Evolutionary conservation across 1,140 invertebrate species (phyloP), one percentile per base, ranked within the genome.

Genomic region (Phortica variegata): DNA sequence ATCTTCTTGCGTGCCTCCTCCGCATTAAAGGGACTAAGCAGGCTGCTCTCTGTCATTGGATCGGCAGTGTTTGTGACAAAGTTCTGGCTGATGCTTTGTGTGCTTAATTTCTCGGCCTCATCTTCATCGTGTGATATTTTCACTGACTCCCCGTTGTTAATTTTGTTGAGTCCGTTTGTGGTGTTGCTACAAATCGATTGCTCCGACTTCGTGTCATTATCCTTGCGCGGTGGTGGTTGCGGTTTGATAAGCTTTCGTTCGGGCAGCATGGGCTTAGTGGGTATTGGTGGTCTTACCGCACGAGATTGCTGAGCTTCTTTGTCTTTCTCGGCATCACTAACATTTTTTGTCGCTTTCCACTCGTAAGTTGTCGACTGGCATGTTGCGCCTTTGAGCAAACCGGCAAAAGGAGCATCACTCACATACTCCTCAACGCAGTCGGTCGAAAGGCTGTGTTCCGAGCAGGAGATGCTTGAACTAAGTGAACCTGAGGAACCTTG

Each of bases 1-100:
- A 97, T 95, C 77, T 94, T 93, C 1, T 90, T 90, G 90, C 93
- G 95, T 77, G 95, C 93, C 78, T 95, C 91, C 70, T 90, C 84
- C 66, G 95, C 91, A 79, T 95, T 91, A 75, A 95, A 92, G 1
- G 91, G 90, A 65, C 89, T 92, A 52, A 93, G 83, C 43, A 87
- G 58, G 15, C 68, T 70, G 9, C 68, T 80, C 47, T 83, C 78
- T n/a, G 77, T 82, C 71, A 80, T 83, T 20, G 47, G 53, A 6
- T 58, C 50, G 8, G 44, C 51, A 6, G 47, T 42, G 29, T 43
- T 41, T 19, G 38, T 19, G 19, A 17, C 15, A 9, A 20, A 17
- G 15, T 26, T 36, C 16, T 34, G 10, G 13, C 10, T 34, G 33
- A 15, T 15, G 12, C 33, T 34, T 10, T 34, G 33, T 4, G 16